Evolutionary conservation across 1,140 invertebrate genomes (phyloP), one percentile per base, ranked within the genome.

Genomic region (Aphelenchoides besseyi): DNA sequence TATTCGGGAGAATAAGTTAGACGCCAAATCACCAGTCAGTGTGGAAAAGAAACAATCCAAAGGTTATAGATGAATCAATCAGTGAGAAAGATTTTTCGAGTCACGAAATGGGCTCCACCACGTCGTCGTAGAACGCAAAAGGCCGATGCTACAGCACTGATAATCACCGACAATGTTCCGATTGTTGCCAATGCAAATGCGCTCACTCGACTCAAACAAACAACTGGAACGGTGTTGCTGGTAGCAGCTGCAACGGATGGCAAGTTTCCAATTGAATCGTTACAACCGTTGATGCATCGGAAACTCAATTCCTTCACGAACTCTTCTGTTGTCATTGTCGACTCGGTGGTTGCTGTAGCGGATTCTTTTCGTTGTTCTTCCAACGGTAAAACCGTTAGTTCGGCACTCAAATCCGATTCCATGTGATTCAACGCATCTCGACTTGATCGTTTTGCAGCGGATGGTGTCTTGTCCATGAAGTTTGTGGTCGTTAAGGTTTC

Each of bases 391-490:
- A 80, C 78, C 16, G 37, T 77, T 9, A 73, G 37, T 37, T 78
- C 77, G 2, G 72, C 80, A 35, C 68, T 80, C 16, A 79, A 28
- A 68, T 79, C 77, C 5, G 74, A 80, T 54, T 79, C 78, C 70
- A 79, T 82, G 35, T 36, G 63, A 23, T 73, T 73, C 3, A 33
- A 48, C 0, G 57, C 57, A 36, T 72, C 64, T 12, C 68, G 69
- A 2, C 68, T 69, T n/a, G 67, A 72, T n/a, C 69, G 2, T 9
- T 26, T 71, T 1, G 16, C 32, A 1, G 62, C 71, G 18, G 9
- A 28, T 29, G 32, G 2, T 32, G 32, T 3, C 36, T 8, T 59
- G 70, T 0, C 35, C 12, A 0, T 3, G 3, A 23, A 37, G 36
- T n/a, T 72, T 26, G 30, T 28, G 18, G 3, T 16, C 23, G 16